These are phyloP conservation scores for Ptilodon capucinus DNA, from an alignment of 2,888 invertebrate genomes.

Conservation along the genomic window DNA sequence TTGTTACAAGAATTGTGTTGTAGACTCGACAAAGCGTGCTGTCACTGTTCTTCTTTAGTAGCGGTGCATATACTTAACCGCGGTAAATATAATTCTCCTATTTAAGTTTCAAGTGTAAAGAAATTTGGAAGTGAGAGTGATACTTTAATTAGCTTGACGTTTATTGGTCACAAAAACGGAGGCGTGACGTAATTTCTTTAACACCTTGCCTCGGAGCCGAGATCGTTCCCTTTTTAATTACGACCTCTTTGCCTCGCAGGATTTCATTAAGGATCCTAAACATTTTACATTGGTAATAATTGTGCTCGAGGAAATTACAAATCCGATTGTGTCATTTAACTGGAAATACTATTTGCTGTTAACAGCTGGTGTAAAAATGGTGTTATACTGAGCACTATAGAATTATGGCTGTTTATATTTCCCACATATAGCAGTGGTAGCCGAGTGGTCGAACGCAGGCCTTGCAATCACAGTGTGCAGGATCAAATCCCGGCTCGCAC, in stretches of 20 bases:
- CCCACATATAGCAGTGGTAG: too few relatives aligned
- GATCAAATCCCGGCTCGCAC: too few relatives aligned
- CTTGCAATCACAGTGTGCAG: too few relatives aligned
- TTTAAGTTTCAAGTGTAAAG: conserved; percentile 10
- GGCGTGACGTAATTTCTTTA: conserved; percentile 52
- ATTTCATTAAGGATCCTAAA: conserved; percentile 71
- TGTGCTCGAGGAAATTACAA: conserved; percentile 50
- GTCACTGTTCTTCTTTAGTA: too few relatives aligned
- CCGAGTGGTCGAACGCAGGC: too few relatives aligned
- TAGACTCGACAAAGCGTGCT: too few relatives aligned
- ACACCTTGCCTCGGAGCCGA: conserved; percentile 37
- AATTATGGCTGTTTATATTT: too few relatives aligned
- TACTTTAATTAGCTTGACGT: conserved; percentile 37
- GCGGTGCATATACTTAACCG: too few relatives aligned
- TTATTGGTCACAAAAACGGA: conserved; percentile 42
- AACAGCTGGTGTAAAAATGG: conserved; percentile 16
- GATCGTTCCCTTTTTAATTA: conserved; percentile 57
- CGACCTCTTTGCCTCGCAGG: conserved; percentile 44
- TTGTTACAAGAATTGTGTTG: too few relatives aligned
- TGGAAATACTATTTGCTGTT: conserved; percentile 42
- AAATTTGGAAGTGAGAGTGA: conserved; percentile 31
- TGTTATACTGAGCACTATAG: not conserved
- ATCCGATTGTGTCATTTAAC: conserved; percentile 60
- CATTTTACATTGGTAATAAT: conserved; percentile 70
- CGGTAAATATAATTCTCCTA: too few relatives aligned